phyloP scores from a whole-genome alignment of 2,888 invertebrate genomes.

The Synergus itoensis region DNA sequence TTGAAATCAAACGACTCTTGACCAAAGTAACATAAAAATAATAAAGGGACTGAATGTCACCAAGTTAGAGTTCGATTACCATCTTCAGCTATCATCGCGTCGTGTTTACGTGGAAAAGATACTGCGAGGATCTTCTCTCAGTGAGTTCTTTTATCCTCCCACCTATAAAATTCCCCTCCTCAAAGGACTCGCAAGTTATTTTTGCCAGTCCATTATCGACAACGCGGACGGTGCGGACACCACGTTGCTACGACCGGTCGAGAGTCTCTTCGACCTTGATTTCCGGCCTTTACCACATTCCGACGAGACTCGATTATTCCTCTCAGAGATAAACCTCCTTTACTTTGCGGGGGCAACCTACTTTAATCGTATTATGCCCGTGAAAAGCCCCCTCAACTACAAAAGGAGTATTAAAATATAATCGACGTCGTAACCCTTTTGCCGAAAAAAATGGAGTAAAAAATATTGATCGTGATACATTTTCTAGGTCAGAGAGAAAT shows the following conservation, averaged over 20 bases:
- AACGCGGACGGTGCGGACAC: neutral
- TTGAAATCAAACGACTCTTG: constrained; percentile 13
- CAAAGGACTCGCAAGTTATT: neutral
- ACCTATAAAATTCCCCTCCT: neutral
- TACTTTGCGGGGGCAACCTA: constrained; percentile 47
- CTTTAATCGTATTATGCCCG: constrained; percentile 37
- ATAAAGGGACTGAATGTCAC: constrained; percentile 23
- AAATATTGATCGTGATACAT: neutral
- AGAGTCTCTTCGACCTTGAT: constrained; percentile 67
- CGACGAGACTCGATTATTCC: constrained; percentile 62
- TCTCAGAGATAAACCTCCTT: constrained; percentile 60
- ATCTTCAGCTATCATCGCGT: constrained; percentile 2
- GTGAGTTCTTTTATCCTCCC: neutral
- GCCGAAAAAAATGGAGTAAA: neutral
- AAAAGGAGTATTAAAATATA: constrained; percentile 26
- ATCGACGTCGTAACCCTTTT: constrained; percentile 22
- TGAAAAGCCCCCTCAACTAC: constrained; percentile 12
- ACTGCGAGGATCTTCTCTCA: neutral
- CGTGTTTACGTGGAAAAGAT: neutral
- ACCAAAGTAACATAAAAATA: neutral
- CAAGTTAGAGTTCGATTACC: constrained; percentile 19
- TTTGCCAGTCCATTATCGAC: constrained; percentile 33
- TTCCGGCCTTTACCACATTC: constrained; percentile 73
- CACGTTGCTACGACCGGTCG: constrained; percentile 42
- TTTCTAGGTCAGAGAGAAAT: constrained; percentile 32